Conservation (phyloP, 2,113 vertebrate genomes). For the Pseudonaja textilis region DNA sequence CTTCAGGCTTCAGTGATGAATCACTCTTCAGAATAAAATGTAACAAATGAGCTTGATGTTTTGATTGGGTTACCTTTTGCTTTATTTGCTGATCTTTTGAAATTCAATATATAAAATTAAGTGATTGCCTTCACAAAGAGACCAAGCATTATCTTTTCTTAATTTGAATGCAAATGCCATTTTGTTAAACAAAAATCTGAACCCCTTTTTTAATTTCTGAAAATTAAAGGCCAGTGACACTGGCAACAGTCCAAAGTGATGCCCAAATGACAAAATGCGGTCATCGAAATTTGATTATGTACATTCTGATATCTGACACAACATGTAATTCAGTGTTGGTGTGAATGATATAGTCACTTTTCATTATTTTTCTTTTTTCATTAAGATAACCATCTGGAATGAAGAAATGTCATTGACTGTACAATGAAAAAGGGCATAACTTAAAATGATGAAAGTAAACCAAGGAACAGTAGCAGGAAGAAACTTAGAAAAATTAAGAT, state of each 20-base stretch:
- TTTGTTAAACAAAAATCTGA: neutral
- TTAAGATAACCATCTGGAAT: neutral
- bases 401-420: neutral
- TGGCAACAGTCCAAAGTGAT: neutral
- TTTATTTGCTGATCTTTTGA: neutral
- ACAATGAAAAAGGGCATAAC: neutral
- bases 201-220: neutral
- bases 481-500: neutral
- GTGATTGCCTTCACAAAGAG: neutral
- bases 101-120: neutral
- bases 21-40: constrained; percentile 34
- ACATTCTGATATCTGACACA: neutral
- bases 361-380: neutral
- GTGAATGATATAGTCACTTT: neutral
- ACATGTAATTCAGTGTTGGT: neutral
- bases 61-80: constrained; percentile 11
- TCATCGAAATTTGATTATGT: neutral
- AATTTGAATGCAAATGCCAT: neutral
- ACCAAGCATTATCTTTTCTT: neutral
- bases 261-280: neutral
- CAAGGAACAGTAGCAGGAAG: neutral
- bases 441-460: neutral
- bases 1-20: constrained; percentile 40
- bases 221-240: neutral
- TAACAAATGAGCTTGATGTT: constrained; percentile 29